Evolutionary conservation across 2,888 invertebrate genomes (phyloP), one percentile per base, ranked within the genome.

Genomic region (Philopedon plagiatum): DNA sequence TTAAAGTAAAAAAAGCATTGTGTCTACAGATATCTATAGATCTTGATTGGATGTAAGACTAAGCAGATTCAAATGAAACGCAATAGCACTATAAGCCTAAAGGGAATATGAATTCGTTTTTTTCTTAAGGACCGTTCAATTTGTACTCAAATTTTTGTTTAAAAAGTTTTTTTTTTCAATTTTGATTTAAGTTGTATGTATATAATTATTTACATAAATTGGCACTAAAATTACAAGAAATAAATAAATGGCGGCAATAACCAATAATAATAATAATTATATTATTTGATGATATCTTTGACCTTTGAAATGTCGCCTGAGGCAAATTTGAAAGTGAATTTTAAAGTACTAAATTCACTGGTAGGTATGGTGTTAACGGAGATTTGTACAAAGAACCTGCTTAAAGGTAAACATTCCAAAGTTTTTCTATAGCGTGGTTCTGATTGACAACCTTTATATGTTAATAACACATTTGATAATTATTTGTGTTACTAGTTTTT

Each of bases 321-420:
- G 49, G 49, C 5, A n/a, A 1, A 62, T 46, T 62, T 44, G 62
- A 62, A 62, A 62, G 62, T 62, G 44, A 62, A 62, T 62, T 62
- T 62, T 62, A 62, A 62, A 34, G 32, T 32, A n/a, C 8, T 18
- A 49, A 49, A 62, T 49, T 44, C 19, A 57, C 23, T n/a, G 44
- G 32, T 44, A 49, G 46, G 46, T 46, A 15, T 15, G 34, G 21
- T 26, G 23, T 41, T 41, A 60, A 41, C 23, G 29, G 19, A 23
- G 37, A 21, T 58, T 58, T 37, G 23, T 58, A 21, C 37, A 13
- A 9, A 34, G 19, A 58, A 58, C 58, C 58, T 37, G 58, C 21
- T 39, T 13, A 23, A 58, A 7, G 29, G 21, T 39, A 39, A 21
- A 13, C 21, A 58, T 39, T 37, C 58, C 37, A 23, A 5, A 13